A percentile compares a stretch with the other conserved stretches of the same genome.
phyloP scores from a whole-genome alignment of 1,140 invertebrate genomes.

The Drosophila rhopaloa region DNA sequence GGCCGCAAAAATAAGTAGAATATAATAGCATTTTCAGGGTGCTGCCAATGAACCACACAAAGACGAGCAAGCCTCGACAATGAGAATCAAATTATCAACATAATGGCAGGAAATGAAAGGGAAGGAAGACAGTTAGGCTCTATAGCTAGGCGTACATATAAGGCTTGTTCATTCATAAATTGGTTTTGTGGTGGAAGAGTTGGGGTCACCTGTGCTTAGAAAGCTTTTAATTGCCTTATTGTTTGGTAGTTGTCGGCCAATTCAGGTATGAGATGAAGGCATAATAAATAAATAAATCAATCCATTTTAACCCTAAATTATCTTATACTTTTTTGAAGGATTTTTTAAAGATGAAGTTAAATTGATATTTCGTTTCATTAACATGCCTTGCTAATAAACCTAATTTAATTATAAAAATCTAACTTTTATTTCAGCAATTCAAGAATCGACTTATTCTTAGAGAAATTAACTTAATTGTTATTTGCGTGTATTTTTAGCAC shows the following conservation, averaged over 20 bases:
- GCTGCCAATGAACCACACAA: constrained; percentile 32
- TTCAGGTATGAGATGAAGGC: neutral
- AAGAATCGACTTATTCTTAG: too few relatives aligned
- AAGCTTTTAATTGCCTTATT: constrained; percentile 43
- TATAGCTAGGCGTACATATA: constrained; percentile 8
- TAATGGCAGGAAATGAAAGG: constrained; percentile 18
- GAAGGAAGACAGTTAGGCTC: constrained; percentile 8
- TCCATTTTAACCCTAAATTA: too few relatives aligned
- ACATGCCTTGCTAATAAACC: too few relatives aligned
- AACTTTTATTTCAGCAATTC: too few relatives aligned
- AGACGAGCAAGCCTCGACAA: constrained; percentile 24
- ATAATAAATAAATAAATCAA: too few relatives aligned
- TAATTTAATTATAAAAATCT: too few relatives aligned
- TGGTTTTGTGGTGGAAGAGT: constrained; percentile 13
- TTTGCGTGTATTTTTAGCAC: too few relatives aligned
- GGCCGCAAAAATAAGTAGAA: constrained; percentile 37
- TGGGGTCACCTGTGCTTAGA: constrained; percentile 11
- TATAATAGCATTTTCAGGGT: constrained; percentile 39
- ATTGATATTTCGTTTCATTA: too few relatives aligned
- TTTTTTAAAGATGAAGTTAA: too few relatives aligned
- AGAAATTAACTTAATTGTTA: too few relatives aligned
- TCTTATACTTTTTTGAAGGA: too few relatives aligned
- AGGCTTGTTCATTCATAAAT: constrained; percentile 49
- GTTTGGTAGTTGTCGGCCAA: neutral
- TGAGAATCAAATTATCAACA: constrained; percentile 55